Base-by-base conservation (phyloP, 2,888 invertebrate species). In the Polyploca ridens region DNA sequence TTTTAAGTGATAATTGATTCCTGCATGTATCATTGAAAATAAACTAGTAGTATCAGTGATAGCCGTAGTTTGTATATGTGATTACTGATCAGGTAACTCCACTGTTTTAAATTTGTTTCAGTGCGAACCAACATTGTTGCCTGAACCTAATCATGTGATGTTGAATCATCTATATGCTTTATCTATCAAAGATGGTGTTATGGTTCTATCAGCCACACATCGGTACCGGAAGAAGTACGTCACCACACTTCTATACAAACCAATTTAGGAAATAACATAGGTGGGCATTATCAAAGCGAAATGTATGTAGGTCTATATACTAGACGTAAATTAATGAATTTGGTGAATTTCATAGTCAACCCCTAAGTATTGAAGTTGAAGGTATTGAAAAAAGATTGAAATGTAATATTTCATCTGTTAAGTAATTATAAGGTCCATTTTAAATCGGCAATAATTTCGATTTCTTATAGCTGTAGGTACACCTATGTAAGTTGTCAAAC, bases 121-220 rank as follows among this genome's bases (percentile, higher is more conserved):
- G 98, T 99, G 99, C 93, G 99, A 99, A 90, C 99, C 99, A 62
- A 99, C 99, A 62, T 95, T 99, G 78, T 94, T 99, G 78, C 99
- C 99, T n/a, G 99, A 99, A 94, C 99, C 99, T 62, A 99, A 99
- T 90, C 99, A 99, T 88, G 99, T 99, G 35, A 99, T 99, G 99
- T 95, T 99, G 83, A 99, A 99, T 91, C 99, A 99, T 91, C 94
- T 99, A 64, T 99, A 99, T 91, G 99, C 99, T n/a, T 95, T 99
- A 71, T 99, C 99, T 62, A 99, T 99, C 82, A 99, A 99, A 94
- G 99, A 99, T 91, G 99, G 99, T 62, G 99, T 99, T 4, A 99
- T 99, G 99, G 99, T 99, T 57, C 94, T 99, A 44, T 99, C 99
- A 83, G 99, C 99, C 14, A 99, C 99, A 6, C 99, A 99, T 91